A percentile compares a stretch with the other conserved stretches of the same genome.
These are phyloP conservation scores for Engraulis encrasicolus DNA, from an alignment of 2,113 vertebrate species.

Conservation along the genomic window DNA sequence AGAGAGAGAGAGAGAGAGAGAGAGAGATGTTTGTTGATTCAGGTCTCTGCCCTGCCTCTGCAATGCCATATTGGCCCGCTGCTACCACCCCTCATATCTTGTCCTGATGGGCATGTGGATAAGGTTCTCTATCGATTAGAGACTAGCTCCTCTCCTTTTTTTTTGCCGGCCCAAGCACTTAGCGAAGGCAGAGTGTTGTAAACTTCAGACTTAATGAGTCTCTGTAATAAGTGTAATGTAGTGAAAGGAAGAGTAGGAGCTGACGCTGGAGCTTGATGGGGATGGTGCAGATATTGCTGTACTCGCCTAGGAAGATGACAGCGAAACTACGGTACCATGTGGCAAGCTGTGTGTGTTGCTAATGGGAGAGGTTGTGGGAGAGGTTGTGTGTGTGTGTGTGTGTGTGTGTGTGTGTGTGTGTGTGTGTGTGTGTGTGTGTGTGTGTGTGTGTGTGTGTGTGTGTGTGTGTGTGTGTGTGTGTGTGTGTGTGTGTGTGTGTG, in stretches of 20 bases:
- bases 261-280: background rate
- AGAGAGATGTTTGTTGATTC: conserved; percentile 42
- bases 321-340: background rate
- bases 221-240: conserved; percentile 37
- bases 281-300: conserved; percentile 26
- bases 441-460: background rate
- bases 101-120: conserved; percentile 25
- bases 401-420: background rate
- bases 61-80: conserved; percentile 4
- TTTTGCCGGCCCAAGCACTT: conserved; percentile 42
- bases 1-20: background rate
- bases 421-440: background rate
- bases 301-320: background rate
- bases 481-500: background rate
- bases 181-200: conserved; percentile 44
- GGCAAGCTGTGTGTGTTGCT: background rate
- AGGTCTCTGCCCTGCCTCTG: too few relatives aligned
- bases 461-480: background rate
- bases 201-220: conserved; percentile 48
- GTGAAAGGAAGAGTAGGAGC: conserved; percentile 20
- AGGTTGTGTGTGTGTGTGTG: background rate
- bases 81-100: background rate
- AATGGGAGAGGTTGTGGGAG: conserved; percentile 14
- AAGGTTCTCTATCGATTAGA: conserved; percentile 60
- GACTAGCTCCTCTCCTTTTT: conserved; percentile 32